These are phyloP conservation scores for Pseudoips prasinana DNA, from an alignment of 2,888 invertebrate species.

Conservation along the genomic window DNA sequence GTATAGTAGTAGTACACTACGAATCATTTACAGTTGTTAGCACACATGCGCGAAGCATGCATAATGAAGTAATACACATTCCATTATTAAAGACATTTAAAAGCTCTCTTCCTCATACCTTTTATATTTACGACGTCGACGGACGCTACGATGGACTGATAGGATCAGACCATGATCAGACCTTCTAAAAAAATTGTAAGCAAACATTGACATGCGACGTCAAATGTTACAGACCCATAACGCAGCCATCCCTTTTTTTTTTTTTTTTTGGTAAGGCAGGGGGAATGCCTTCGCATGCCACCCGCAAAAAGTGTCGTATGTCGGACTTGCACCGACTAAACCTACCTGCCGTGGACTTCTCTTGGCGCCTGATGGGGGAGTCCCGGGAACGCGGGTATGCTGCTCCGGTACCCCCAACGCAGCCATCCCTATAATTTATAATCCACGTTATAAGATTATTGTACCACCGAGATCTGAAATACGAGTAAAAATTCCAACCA, in stretches of 20 bases:
- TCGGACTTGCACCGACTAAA: too few relatives aligned
- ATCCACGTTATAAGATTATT: neutral
- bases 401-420: too few relatives aligned
- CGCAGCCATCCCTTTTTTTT: too few relatives aligned
- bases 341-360: too few relatives aligned
- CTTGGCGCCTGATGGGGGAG: too few relatives aligned
- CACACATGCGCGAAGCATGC: neutral
- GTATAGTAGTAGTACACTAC: neutral
- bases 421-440: neutral
- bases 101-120: neutral
- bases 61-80: neutral
- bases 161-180: too few relatives aligned
- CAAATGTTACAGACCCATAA: neutral
- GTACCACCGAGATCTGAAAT: neutral
- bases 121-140: slow-evolving; percentile 3
- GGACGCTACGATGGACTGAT: slow-evolving; percentile 17
- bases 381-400: too few relatives aligned
- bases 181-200: slow-evolving; percentile 17
- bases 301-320: too few relatives aligned
- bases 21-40: neutral
- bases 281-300: too few relatives aligned
- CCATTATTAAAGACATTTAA: neutral
- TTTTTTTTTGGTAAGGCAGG: too few relatives aligned
- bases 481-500: neutral
- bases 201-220: slow-evolving; percentile 12